phyloP scores from a whole-genome alignment of 2,113 vertebrate genomes.

The Megaceryle torquata region DNA sequence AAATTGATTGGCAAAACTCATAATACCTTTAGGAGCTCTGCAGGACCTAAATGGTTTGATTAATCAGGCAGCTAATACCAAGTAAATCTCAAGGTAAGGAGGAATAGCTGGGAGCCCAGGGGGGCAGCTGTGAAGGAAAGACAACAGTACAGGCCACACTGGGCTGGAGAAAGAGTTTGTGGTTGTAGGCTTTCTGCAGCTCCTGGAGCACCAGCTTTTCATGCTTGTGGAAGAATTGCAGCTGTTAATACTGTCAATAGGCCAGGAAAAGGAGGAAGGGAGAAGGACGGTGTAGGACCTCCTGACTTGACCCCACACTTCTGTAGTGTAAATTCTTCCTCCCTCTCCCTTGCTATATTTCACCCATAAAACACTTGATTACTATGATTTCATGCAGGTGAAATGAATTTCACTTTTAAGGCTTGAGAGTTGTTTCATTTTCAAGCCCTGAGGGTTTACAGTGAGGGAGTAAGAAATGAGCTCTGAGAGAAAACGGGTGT shows the following conservation, averaged over 20 bases:
- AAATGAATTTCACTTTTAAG: neutral
- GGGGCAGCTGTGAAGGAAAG: neutral
- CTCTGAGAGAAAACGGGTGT: neutral
- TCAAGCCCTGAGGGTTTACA: neutral
- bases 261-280: neutral
- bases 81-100: neutral
- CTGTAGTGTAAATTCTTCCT: neutral
- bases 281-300: neutral
- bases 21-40: neutral
- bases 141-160: neutral
- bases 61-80: neutral
- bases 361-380: neutral
- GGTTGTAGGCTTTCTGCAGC: neutral
- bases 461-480: neutral
- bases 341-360: neutral
- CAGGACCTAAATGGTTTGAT: neutral
- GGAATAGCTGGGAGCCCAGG: neutral
- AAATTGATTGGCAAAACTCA: neutral
- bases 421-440: conserved; percentile 28
- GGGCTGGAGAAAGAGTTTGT: neutral
- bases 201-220: neutral
- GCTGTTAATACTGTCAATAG: neutral
- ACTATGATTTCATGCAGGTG: neutral
- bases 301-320: neutral
- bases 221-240: neutral